These are phyloP conservation scores for Vulpes ferrilata DNA, from an alignment of 2,113 vertebrate genomes.

Conservation along the genomic window DNA sequence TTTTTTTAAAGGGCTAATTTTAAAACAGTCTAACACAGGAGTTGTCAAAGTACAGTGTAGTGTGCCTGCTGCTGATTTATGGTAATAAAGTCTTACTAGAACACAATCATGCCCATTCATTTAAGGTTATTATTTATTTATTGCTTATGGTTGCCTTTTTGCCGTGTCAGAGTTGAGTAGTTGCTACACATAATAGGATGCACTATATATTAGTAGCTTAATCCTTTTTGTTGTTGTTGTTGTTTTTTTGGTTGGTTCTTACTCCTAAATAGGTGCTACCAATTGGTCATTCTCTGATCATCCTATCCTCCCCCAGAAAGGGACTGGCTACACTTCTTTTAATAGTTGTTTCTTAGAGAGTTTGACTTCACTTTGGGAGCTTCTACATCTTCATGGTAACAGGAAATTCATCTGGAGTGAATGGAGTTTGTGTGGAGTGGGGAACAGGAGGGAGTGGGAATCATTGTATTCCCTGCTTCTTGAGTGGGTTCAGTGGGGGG, in stretches of 20 bases:
- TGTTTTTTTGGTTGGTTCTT: not conserved
- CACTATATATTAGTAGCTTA: not conserved
- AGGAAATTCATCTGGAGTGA: not conserved
- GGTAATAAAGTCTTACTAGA: conserved; percentile 39
- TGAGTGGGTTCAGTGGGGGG: not conserved
- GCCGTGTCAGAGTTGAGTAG: not conserved
- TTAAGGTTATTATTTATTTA: not conserved
- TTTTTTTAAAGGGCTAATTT: not conserved
- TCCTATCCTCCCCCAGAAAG: not conserved
- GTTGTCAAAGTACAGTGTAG: not conserved
- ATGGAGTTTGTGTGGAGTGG: fast-evolving
- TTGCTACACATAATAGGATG: not conserved
- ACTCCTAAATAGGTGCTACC: not conserved
- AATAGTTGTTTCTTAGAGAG: not conserved
- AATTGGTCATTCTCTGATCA: not conserved
- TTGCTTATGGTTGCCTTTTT: not conserved
- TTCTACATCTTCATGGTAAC: not conserved
- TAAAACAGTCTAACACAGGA: not conserved
- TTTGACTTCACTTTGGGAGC: not conserved
- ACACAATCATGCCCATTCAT: not conserved
- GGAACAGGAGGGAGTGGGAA: not conserved
- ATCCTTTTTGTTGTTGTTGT: no score
- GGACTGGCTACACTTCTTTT: not conserved
- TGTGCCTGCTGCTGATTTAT: not conserved
- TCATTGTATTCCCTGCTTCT: not conserved